Conservation (phyloP, 2,113 vertebrate genomes). For the Lota lota region DNA sequence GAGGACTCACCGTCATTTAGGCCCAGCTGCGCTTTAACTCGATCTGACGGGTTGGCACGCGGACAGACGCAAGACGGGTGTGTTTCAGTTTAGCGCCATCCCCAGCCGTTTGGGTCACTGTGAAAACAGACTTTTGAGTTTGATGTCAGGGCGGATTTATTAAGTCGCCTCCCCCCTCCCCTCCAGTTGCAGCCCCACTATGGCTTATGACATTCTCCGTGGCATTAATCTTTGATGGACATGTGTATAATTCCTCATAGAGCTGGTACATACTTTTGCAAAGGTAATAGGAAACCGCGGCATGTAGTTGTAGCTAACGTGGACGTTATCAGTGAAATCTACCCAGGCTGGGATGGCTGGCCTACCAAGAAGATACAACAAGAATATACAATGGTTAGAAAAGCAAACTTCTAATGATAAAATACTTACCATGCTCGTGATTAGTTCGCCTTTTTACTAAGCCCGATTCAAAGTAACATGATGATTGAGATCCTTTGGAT, state of each 20-base stretch:
- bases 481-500: no score
- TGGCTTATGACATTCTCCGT: slow-evolving; percentile 13
- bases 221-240: slow-evolving; percentile 30
- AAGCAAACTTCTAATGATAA: background rate
- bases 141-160: slow-evolving; percentile 60
- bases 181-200: background rate
- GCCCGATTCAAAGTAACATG: no score
- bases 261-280: background rate
- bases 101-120: slow-evolving; percentile 50
- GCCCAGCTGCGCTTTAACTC: slow-evolving; percentile 49
- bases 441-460: no score
- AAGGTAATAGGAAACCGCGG: background rate
- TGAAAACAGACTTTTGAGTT: slow-evolving; percentile 64
- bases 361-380: no score
- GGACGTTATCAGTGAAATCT: slow-evolving; percentile 3
- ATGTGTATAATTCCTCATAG: slow-evolving; percentile 23
- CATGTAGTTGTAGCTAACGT: background rate
- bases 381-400: background rate
- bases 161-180: slow-evolving; percentile 29
- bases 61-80: slow-evolving; percentile 55
- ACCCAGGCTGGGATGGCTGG: background rate
- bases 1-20: slow-evolving; percentile 60
- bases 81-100: slow-evolving; percentile 64
- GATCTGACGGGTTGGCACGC: slow-evolving; percentile 62
- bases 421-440: no score